Evolutionary conservation across 2,888 invertebrate genomes (phyloP).

Genomic region (Drosophila imparisetae): DNA sequence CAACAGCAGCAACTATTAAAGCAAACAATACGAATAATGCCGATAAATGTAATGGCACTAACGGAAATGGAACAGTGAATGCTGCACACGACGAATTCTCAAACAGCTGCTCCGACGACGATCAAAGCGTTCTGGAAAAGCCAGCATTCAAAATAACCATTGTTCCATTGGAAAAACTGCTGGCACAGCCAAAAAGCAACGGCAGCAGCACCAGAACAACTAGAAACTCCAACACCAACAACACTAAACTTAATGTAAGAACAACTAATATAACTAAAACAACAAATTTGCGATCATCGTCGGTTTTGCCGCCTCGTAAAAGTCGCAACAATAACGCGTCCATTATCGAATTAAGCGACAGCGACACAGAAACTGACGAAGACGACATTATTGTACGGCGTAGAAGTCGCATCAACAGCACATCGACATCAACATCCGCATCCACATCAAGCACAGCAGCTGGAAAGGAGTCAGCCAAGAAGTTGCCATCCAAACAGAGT

Average conservation of each 20-base stretch:
- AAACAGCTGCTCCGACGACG: slow-evolving; percentile 31
- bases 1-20: slow-evolving; percentile 16
- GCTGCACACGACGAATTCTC: slow-evolving; percentile 21
- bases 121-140: slow-evolving; percentile 25
- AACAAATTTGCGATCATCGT: neutral
- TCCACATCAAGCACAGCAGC: neutral
- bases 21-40: slow-evolving; percentile 9
- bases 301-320: slow-evolving; percentile 28
- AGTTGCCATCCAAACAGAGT: slow-evolving; percentile 25
- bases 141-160: slow-evolving; percentile 74
- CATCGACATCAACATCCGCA: neutral
- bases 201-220: slow-evolving; percentile 2
- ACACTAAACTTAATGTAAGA: neutral
- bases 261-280: neutral
- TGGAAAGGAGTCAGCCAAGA: neutral
- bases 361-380: slow-evolving; percentile 37
- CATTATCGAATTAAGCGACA: slow-evolving; percentile 75
- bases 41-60: slow-evolving; percentile 29
- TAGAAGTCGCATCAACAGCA: slow-evolving; percentile 14
- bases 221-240: slow-evolving; percentile 13
- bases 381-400: slow-evolving; percentile 8
- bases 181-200: slow-evolving; percentile 65
- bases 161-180: slow-evolving; percentile 79
- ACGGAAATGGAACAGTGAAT: slow-evolving; percentile 22
- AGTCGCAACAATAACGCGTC: slow-evolving; percentile 60